Conservation (phyloP, 2,797 vertebrate genomes). For the Meda fulgida region DNA sequence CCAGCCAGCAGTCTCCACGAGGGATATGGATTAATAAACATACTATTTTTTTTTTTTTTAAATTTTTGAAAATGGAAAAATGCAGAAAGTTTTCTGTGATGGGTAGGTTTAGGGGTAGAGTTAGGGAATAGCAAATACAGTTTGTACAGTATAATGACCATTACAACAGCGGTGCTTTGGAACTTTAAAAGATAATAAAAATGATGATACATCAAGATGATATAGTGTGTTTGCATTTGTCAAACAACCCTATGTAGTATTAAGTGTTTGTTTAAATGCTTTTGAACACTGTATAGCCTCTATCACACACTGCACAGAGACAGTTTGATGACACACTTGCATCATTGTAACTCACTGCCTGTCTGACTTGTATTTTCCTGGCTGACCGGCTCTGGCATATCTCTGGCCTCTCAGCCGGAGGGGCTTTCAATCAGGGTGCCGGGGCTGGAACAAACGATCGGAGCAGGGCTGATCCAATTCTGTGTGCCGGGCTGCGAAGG, state of each 20-base stretch:
- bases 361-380: slow-evolving; percentile 47
- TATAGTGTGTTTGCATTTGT: slow-evolving; percentile 10
- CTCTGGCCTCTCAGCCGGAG: slow-evolving; percentile 37
- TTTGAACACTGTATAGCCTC: slow-evolving; percentile 38
- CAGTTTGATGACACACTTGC: slow-evolving; percentile 43
- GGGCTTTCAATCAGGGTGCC: slow-evolving; percentile 46
- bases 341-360: slow-evolving; percentile 43
- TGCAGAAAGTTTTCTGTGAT: too few species aligned
- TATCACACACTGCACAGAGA: slow-evolving; percentile 22
- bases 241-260: neutral
- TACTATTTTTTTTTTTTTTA: too few species aligned
- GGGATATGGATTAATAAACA: too few species aligned
- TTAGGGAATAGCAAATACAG: too few species aligned
- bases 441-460: slow-evolving; percentile 43
- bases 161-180: neutral
- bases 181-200: slow-evolving; percentile 6
- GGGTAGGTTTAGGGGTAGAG: too few species aligned
- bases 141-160: too few species aligned
- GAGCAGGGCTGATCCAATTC: slow-evolving; percentile 53
- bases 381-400: slow-evolving; percentile 44
- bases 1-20: too few species aligned
- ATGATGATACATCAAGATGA: slow-evolving; percentile 18
- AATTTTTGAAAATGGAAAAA: too few species aligned
- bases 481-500: slow-evolving; percentile 27
- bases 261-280: slow-evolving; percentile 20